Conservation (phyloP, 2,797 vertebrate genomes). For the Clarias fuscus region DNA sequence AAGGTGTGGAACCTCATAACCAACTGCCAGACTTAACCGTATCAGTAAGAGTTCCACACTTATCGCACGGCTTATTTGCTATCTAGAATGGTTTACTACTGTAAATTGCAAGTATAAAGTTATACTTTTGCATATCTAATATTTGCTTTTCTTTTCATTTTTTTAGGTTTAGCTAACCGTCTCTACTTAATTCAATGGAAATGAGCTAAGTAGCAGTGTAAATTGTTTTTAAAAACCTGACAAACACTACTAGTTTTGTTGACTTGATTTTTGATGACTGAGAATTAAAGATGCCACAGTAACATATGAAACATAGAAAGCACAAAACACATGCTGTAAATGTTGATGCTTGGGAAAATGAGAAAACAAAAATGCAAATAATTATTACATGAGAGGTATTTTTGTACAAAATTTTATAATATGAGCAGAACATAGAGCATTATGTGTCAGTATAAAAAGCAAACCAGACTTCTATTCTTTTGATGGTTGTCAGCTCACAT, state of each 20-base stretch:
- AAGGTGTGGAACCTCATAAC: background rate
- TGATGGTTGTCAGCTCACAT: background rate
- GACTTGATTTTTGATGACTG: background rate
- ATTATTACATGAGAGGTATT: background rate
- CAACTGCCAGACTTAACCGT: background rate
- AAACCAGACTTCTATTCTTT: background rate
- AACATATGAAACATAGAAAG: background rate
- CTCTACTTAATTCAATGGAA: background rate
- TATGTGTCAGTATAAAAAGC: background rate
- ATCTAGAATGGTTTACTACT: background rate
- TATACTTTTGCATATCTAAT: background rate
- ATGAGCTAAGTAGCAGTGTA: background rate
- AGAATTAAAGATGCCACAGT: background rate
- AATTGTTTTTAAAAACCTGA: background rate
- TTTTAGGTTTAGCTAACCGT: background rate
- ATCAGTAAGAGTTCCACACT: background rate
- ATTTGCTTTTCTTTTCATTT: background rate
- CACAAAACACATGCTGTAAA: background rate
- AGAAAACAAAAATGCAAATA: background rate
- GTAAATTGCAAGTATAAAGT: background rate
- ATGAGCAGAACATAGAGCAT: background rate
- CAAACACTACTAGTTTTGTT: background rate
- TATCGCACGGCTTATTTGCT: background rate
- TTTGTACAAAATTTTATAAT: background rate
- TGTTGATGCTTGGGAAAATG: background rate